Evolutionary conservation across 2,797 vertebrate genomes (phyloP), one percentile per base, ranked within the genome.

Genomic region (Channa striata): DNA sequence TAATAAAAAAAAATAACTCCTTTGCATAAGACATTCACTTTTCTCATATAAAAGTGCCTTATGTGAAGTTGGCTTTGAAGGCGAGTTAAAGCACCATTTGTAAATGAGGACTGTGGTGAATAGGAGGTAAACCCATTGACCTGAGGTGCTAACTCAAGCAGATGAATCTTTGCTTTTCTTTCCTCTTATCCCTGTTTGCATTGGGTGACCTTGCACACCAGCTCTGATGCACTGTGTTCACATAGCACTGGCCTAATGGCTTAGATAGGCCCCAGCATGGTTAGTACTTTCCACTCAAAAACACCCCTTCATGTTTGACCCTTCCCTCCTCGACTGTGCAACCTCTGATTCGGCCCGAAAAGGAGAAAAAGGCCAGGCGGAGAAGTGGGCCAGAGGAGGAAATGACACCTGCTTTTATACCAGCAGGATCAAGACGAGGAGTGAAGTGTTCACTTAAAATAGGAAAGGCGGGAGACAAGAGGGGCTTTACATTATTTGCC

Each of bases 101-200:
- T 78, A 74, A 82, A 82, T 59, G 65, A 62, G 72, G 75, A 16
- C 59, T 5, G 43, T 37, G 71, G 66, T 86, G 89, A 86, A 83
- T 77, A 48, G 74, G 81, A 90, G 77, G 59, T 53, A 83, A 91
- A 93, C 90, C 86, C 91, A 74, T 76, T 91, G 87, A 89, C 91
- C 92, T 80, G 91, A 90, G 92, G 89, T 81, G 87, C 89, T 72
- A 92, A 89, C 85, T 91, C 87, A 81, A 86, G 90, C 92, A 91
- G 89, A 93, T 82, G 84, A 93, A 91, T 91, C 92, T 90, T 75
- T 93, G 91, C 92, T 93, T 93, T 94, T 87, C 94, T 94, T 94
- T 93, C 85, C 49, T 23, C 94, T 95, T 94, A 92, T 94, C 95
- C 92, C 87, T 94, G 91, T 94, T 94, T 96, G 96, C 96, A 97